Evolutionary conservation across 64 coral and sea anemone genomes (phyloP).

Genomic region (Montipora efflorescens): DNA sequence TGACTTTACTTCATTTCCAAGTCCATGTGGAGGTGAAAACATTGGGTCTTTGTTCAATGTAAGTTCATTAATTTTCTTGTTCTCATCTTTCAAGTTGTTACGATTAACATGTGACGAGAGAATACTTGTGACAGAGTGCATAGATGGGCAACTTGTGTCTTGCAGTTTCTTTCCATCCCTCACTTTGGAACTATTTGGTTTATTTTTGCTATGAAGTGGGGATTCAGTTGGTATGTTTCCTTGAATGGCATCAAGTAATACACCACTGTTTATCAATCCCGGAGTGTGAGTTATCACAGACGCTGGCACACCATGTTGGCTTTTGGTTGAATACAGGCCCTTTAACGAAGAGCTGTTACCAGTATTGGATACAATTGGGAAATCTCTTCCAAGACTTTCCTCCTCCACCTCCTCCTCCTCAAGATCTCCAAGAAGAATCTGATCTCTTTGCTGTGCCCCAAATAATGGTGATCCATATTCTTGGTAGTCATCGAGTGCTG

Average conservation of each 20-base stretch:
- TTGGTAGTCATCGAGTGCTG: constrained; percentile 73
- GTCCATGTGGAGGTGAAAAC: constrained; percentile 86
- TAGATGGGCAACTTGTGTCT: background rate
- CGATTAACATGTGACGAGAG: constrained; percentile 11
- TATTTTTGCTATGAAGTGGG: constrained; percentile 34
- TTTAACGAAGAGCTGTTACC: constrained; percentile 49
- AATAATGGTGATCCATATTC: constrained; percentile 83
- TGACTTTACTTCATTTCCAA: constrained; percentile 57
- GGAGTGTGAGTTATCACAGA: constrained; percentile 82
- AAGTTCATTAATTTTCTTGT: constrained; percentile 49
- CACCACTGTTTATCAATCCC: constrained; percentile 23
- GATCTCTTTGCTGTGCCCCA: constrained; percentile 81
- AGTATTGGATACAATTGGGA: constrained; percentile 53
- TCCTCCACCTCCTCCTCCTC: constrained; percentile 66
- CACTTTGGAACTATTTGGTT: background rate
- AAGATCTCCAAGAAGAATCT: constrained; percentile 74
- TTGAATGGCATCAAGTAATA: constrained; percentile 1
- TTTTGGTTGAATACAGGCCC: constrained; percentile 16
- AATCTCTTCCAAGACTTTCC: constrained; percentile 46
- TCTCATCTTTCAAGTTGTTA: constrained; percentile 16
- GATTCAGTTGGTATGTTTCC: background rate
- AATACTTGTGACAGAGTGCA: background rate
- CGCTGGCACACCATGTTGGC: constrained; percentile 63
- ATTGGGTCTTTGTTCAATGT: constrained; percentile 92
- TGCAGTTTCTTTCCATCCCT: constrained; percentile 17